A percentile compares a stretch with the other conserved stretches of the same genome.
Conservation (phyloP, 1,140 invertebrate genomes). For the Chironomus tepperi region DNA sequence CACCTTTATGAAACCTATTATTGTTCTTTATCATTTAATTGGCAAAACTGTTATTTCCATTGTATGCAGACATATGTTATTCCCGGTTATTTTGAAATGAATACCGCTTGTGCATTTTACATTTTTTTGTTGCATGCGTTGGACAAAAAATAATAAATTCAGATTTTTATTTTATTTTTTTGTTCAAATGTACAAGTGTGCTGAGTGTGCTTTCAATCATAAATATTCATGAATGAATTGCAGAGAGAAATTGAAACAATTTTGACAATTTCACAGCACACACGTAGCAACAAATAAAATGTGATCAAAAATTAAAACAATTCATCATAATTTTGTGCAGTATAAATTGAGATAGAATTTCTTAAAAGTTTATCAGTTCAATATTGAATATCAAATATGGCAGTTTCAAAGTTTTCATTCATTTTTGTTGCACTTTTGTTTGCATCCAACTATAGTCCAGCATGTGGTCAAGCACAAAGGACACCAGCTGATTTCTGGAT, state of each 20-base stretch:
- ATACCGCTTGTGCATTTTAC: no score
- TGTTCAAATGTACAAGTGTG: no score
- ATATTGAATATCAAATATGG: background rate
- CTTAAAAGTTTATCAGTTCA: background rate
- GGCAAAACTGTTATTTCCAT: no score
- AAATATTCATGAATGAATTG: conserved; percentile 1
- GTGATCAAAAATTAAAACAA: no score
- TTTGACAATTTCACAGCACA: background rate
- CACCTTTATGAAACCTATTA: no score
- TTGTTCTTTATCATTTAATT: no score
- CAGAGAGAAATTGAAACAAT: background rate
- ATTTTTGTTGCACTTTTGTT: background rate
- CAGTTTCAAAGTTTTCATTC: background rate
- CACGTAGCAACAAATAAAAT: background rate
- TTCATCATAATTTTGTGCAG: no score
- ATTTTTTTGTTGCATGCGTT: no score
- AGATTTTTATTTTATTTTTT: no score
- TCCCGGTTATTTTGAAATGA: no score
- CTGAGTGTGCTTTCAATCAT: background rate
- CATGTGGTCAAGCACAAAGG: background rate
- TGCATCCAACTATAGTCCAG: background rate
- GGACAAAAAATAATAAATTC: no score
- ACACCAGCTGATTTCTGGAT: background rate
- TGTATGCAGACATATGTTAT: no score
- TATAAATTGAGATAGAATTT: background rate